A percentile compares a stretch with the other conserved stretches of the same genome.
Conservation (phyloP, 2,888 invertebrate genomes). For the Apocheima hispidaria region DNA sequence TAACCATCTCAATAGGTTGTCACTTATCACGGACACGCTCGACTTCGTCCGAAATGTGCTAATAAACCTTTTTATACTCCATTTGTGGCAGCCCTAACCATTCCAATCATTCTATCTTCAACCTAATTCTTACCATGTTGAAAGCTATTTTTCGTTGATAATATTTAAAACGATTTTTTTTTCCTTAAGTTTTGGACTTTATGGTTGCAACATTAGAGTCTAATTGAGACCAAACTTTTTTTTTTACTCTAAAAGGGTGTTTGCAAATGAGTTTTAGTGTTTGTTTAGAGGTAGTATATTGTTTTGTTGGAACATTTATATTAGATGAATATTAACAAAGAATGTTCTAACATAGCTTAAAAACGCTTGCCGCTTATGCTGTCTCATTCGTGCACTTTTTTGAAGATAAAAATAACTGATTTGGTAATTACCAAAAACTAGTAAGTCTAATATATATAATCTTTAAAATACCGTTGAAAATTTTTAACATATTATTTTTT, state of each 20-base stretch:
- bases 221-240: slow-evolving; percentile 11
- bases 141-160: slow-evolving; percentile 11
- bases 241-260: slow-evolving; percentile 46
- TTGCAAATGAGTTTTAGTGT: slow-evolving; percentile 57
- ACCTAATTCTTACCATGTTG: slow-evolving; percentile 27
- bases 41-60: slow-evolving; percentile 74
- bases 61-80: slow-evolving; percentile 77
- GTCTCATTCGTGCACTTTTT: no score
- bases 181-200: not conserved
- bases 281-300: slow-evolving; percentile 57
- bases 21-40: slow-evolving; percentile 76
- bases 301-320: slow-evolving; percentile 47
- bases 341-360: no score
- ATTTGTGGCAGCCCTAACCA: slow-evolving; percentile 53
- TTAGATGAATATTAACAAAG: slow-evolving; percentile 23
- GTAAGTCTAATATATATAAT: no score
- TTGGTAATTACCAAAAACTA: no score
- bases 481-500: no score
- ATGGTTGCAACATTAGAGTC: not conserved
- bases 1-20: slow-evolving; percentile 71
- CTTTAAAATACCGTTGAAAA: no score
- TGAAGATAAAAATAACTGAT: no score
- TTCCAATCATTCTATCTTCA: slow-evolving; percentile 32
- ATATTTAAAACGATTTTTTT: slow-evolving; percentile 3
- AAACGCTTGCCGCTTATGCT: no score